Evolutionary conservation across 2,113 vertebrate species (phyloP).

Genomic region (Pristiophorus japonicus): DNA sequence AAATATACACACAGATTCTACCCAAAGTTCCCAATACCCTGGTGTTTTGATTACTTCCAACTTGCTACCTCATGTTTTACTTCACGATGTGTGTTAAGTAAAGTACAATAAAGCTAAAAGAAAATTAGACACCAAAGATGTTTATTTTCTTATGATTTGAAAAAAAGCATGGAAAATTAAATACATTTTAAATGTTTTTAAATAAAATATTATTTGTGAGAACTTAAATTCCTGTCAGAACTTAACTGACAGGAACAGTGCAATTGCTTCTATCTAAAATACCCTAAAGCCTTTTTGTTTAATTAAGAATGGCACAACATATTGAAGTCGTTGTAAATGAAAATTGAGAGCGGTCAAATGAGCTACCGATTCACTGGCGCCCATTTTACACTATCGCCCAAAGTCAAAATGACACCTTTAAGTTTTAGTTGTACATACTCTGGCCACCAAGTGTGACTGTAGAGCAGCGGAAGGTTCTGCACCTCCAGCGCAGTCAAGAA

Average conservation of each 20-base stretch:
- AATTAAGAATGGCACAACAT: neutral
- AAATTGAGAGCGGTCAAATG: neutral
- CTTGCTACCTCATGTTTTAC: neutral
- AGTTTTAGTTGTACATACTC: neutral
- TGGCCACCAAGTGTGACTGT: neutral
- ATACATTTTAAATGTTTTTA: neutral
- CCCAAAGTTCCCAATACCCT: neutral
- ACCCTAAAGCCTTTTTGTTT: neutral
- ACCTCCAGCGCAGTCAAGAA: neutral
- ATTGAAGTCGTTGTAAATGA: neutral
- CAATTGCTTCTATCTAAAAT: neutral
- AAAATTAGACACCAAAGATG: neutral
- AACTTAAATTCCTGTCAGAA: too few species aligned
- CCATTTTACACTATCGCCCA: neutral
- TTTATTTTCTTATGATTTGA: constrained; percentile 17
- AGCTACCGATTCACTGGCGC: neutral
- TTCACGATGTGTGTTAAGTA: neutral
- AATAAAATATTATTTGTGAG: neutral
- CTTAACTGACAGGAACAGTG: neutral
- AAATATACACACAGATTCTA: too few species aligned
- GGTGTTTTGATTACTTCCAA: neutral
- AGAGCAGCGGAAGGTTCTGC: neutral
- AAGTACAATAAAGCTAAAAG: too few species aligned
- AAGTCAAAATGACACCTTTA: neutral
- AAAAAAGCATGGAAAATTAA: constrained; percentile 11